Base-by-base conservation (phyloP, 1,140 invertebrate species). In the Brachionus rubens region DNA sequence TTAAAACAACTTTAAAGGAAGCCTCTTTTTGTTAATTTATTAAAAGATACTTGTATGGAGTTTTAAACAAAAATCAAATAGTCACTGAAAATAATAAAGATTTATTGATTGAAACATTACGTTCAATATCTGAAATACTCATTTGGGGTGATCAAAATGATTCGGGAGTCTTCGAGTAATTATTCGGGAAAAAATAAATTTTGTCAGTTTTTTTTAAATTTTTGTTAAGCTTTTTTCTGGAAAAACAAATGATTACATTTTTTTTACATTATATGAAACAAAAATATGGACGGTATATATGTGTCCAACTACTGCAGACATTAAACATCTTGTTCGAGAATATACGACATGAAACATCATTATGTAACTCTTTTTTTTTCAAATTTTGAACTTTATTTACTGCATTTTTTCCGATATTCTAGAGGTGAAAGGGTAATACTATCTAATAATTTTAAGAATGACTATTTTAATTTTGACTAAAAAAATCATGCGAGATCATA, bases 81-180 rank as follows among this genome's bases (percentile, higher is more conserved):
- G 94, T 99, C 0, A 94, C 92, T 14, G 96, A 99, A 80, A 90
- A 90, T 79, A 99, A 99, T 82, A 88, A 92, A 79, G 90, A 92
- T 28, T 87, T 98, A 14, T 85, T 99, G n/a, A 95, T 99, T 12
- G 96, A 99, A 86, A 97, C 94, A 0, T 85, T 99, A 59, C 87
- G 95, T 78, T 96, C 93, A 43, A 98, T 99, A 80, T 94, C 96
- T 21, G 96, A 99, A 87, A 99, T 99, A 82, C 87, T 99, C 9
- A 99, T 99, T 82, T 99, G 97, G 96, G 96, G 97, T 28, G 97
- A 99, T 86, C 96, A 99, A 86, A 99, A 99, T 90, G 97, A 98
- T 84, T 94, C 93, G 78, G 91, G 93, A 77, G 95, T 99, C 33
- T 99, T 99, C 87, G 96, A 99, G 96, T 98, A 88, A 90, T 91